These are phyloP conservation scores for Enteromius thamalakanensis DNA, from an alignment of 2,797 vertebrate species.

Conservation along the genomic window DNA sequence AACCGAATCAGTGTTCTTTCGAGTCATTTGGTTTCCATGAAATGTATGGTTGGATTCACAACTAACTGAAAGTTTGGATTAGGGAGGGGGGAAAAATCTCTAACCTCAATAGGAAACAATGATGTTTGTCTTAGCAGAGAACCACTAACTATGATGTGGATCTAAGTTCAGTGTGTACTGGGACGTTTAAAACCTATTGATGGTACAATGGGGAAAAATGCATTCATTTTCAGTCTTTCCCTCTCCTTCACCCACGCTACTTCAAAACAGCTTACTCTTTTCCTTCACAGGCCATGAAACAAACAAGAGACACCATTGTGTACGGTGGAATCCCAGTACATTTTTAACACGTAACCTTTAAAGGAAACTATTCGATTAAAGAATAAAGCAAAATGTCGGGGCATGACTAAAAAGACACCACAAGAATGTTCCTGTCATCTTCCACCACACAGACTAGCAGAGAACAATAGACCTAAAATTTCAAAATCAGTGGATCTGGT, in stretches of 20 bases:
- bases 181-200: not conserved
- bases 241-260: slow-evolving; percentile 8
- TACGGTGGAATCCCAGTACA: slow-evolving; percentile 6
- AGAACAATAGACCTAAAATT: not conserved
- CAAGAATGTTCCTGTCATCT: slow-evolving; percentile 24
- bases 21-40: not conserved
- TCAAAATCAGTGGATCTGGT: not conserved
- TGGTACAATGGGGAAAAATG: not conserved
- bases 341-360: slow-evolving; percentile 45
- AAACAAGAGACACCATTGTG: slow-evolving; percentile 52
- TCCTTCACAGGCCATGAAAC: not conserved
- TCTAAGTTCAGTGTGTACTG: not conserved
- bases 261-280: slow-evolving; percentile 20
- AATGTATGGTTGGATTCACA: not conserved
- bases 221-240: not conserved
- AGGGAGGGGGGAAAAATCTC: not conserved
- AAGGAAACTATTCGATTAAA: not conserved
- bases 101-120: not conserved
- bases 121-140: not conserved
- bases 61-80: not conserved
- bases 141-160: not conserved
- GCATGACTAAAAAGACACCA: slow-evolving; percentile 8
- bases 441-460: not conserved
- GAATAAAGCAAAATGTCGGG: not conserved
- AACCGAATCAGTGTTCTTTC: too few species aligned